Percentiles rank a stretch among this genome's conserved stretches.
Conservation (phyloP, 1,140 invertebrate species). For the Dreissena polymorpha region DNA sequence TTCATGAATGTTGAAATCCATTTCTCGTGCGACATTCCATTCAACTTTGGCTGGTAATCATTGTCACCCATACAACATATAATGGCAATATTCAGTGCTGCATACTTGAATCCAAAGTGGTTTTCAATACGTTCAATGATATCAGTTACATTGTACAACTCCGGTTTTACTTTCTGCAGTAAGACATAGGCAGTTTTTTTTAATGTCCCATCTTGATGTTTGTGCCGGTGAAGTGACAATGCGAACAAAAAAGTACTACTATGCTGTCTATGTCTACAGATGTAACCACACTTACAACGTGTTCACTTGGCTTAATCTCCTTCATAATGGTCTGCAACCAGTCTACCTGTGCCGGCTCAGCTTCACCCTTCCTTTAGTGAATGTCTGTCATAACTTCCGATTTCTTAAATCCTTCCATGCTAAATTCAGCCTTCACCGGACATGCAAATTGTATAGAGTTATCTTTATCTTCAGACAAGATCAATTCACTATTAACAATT, state of each 20-base stretch:
- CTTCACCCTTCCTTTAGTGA: conserved; percentile 41
- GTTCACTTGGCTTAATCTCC: background rate
- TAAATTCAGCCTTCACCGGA: background rate
- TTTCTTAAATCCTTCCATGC: background rate
- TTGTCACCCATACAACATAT: conserved; percentile 4
- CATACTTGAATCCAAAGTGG: conserved; percentile 13
- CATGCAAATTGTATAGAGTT: conserved; percentile 16
- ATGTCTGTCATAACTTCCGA: conserved; percentile 5
- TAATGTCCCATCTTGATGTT: conserved; percentile 23
- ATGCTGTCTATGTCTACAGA: conserved; percentile 52
- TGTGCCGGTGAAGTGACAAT: conserved; percentile 36
- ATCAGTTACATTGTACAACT: conserved; percentile 5
- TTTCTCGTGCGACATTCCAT: conserved; percentile 7
- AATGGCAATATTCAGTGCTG: conserved; percentile 17
- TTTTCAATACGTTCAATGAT: background rate
- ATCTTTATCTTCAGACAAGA: background rate
- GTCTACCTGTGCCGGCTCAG: conserved; percentile 38
- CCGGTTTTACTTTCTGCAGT: conserved; percentile 30
- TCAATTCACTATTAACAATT: conserved; percentile 35
- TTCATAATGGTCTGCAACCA: conserved; percentile 8
- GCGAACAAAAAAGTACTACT: conserved; percentile 47
- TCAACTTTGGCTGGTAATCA: conserved; percentile 1
- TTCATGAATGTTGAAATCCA: background rate
- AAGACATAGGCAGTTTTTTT: conserved; percentile 35
- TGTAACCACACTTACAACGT: conserved; percentile 41